Base-by-base conservation (phyloP, 2,113 vertebrate genomes). In the Gymnarchus niloticus region DNA sequence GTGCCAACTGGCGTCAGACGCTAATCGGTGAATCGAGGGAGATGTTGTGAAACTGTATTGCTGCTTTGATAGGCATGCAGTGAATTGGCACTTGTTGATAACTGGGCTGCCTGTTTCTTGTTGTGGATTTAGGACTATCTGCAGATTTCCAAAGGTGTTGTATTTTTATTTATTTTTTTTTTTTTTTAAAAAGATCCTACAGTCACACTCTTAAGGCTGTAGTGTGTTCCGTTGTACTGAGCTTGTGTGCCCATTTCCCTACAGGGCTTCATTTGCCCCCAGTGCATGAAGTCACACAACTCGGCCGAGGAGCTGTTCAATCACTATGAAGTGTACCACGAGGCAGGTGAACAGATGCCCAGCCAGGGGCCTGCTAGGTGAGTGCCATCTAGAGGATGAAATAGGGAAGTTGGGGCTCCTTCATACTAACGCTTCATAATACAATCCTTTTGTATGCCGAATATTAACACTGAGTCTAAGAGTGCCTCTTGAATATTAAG, bases 181-280 rank as follows among this genome's bases (percentile, higher is more conserved):
- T n/a, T n/a, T n/a, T n/a, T n/a, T n/a, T n/a, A n/a, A n/a, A n/a
- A n/a, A n/a, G n/a, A n/a, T n/a, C n/a, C n/a, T n/a, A n/a, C n/a
- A n/a, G n/a, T n/a, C n/a, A n/a, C n/a, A n/a, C n/a, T n/a, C n/a
- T n/a, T n/a, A n/a, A n/a, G n/a, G n/a, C n/a, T n/a, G n/a, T n/a
- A n/a, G n/a, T n/a, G n/a, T n/a, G n/a, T n/a, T n/a, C n/a, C n/a
- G n/a, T n/a, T n/a, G n/a, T n/a, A n/a, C n/a, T 2, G 76, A 21
- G 41, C 21, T 37, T 78, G 37, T 78, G 76, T 48, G 76, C 28
- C 9, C 7, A 19, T 48, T 44, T 48, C 78, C 88, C 61, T n/a
- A 37, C 90, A 99, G 98, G 98, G 98, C 65, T 99, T 99, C 92
- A 99, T 99, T 93, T 99, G 98, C 94, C 98, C 98, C 76, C 96